Evolutionary conservation across 2,113 vertebrate genomes (phyloP), one percentile per base, ranked within the genome.

Genomic region (Saccopteryx bilineata): DNA sequence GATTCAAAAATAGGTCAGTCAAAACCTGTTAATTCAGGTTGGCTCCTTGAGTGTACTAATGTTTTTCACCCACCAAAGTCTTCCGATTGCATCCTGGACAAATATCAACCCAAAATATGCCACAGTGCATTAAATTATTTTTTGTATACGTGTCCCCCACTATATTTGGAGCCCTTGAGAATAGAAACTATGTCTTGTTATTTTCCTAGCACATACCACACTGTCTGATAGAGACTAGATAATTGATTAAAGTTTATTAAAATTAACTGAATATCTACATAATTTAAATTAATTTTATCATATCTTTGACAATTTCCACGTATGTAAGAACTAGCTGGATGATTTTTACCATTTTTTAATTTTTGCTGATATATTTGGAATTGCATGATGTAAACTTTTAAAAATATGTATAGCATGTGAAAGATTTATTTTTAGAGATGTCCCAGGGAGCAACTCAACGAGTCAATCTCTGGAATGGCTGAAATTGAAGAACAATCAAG

Each of bases 381-480:
- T 66, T 52, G 6, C 65, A 54, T 72, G 11, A 66, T 39, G 5
- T 19, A 48, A 66, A 87, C 91, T 82, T 78, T 54, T 9, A 63
- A 83, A 86, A 61, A 56, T 15, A 54, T 66, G 24, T 24, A 26
- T 46, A 21, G 46, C 56, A 91, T 72, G 48, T 28, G 61, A 72
- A 89, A 66, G 48, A 93, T 65, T 91, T 76, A 69, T 63, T 81
- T 96, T 76, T 93, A 61, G 54, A 80, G 17, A 23, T 7, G 15
- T 31, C 31, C 65, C 72, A 63, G 76, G 52, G 66, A 87, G n/a
- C 12, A 90, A 28, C 26, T 28, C 69, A 81, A 50, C 61, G 46
- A 72, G 80, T 74, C 23, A 72, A 61, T 93, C 75, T 63, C 33
- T 26, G 80, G 60, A 93, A 26, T 74, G 54, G 19, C 31, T 84